These are phyloP conservation scores for Hipparchia semele DNA, from an alignment of 2,888 invertebrate species.

Conservation along the genomic window DNA sequence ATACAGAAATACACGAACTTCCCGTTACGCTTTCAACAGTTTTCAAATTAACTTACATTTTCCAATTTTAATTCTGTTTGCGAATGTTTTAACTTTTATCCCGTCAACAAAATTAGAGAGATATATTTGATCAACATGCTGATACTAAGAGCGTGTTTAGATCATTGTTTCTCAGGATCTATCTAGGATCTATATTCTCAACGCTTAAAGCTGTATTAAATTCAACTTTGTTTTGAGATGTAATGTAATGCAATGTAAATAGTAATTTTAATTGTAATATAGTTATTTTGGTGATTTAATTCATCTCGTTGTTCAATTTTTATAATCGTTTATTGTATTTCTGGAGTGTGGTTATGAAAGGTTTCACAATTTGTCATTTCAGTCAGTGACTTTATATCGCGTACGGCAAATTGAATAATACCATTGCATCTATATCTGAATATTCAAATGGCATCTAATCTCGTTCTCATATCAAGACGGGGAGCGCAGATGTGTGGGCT, in stretches of 20 bases:
- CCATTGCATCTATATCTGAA: neutral
- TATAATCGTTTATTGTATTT: too few relatives aligned
- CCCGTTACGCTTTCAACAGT: constrained; percentile 17
- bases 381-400: neutral
- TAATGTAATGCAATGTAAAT: too few relatives aligned
- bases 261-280: too few relatives aligned
- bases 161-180: too few relatives aligned
- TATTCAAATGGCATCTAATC: constrained; percentile 2
- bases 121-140: neutral
- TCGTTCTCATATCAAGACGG: neutral
- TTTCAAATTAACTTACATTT: constrained; percentile 13
- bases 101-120: neutral
- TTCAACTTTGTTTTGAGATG: too few relatives aligned
- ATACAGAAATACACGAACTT: constrained; percentile 19
- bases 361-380: neutral
- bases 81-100: neutral
- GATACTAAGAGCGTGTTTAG: too few relatives aligned
- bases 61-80: neutral
- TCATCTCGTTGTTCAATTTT: too few relatives aligned
- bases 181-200: too few relatives aligned
- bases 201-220: too few relatives aligned
- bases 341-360: too few relatives aligned
- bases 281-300: too few relatives aligned
- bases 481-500: constrained; percentile 2
- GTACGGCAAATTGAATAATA: neutral